Percentiles rank a stretch among this genome's conserved stretches.
Evolutionary conservation across 2,113 vertebrate species (phyloP).

Genomic region (Mustela nigripes): DNA sequence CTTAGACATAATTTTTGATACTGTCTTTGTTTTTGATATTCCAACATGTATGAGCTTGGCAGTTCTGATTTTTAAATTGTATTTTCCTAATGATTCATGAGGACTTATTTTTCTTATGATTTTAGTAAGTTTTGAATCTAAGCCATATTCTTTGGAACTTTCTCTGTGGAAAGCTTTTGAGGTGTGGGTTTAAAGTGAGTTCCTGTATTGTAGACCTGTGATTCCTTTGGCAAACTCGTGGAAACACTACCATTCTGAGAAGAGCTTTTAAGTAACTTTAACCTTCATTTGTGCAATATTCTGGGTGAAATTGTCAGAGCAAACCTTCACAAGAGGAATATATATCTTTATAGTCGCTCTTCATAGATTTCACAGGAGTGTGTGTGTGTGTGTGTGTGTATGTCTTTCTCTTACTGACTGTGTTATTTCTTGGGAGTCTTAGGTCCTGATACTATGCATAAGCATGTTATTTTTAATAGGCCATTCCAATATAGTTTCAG

Average conservation of each 20-base stretch:
- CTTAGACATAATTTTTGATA: background rate
- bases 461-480: background rate
- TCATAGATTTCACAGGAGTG: background rate
- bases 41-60: background rate
- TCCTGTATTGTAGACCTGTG: background rate
- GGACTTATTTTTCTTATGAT: background rate
- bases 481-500: background rate
- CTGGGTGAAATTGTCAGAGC: background rate
- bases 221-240: background rate
- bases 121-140: slow-evolving; percentile 17
- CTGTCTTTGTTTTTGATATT: background rate
- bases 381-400: background rate
- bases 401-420: background rate
- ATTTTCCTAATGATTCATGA: background rate
- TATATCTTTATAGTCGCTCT: background rate
- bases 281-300: background rate
- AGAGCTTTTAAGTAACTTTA: background rate
- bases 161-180: background rate
- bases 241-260: background rate
- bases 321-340: background rate
- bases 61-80: slow-evolving; percentile 1
- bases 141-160: background rate
- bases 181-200: background rate
- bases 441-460: background rate
- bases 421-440: background rate